Percentiles rank a stretch among this genome's conserved stretches.
Evolutionary conservation across 2,113 vertebrate genomes (phyloP).

Genomic region (Peromyscus leucopus): DNA sequence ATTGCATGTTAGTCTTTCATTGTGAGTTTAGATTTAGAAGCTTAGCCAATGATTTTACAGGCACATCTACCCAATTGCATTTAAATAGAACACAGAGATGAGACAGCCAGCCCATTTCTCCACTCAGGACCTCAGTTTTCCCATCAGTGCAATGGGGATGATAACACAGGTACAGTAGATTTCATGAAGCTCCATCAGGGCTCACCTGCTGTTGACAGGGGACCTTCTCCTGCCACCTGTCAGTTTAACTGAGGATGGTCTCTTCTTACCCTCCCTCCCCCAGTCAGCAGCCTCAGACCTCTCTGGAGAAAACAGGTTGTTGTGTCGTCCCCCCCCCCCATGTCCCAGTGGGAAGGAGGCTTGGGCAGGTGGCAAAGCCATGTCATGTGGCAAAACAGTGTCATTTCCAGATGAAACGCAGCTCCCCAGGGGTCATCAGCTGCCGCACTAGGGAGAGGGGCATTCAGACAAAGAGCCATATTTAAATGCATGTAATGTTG

Average conservation of each 20-base stretch:
- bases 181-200: not conserved
- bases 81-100: not conserved
- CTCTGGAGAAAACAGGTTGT: not conserved
- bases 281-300: fast-evolving
- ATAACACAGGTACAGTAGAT: fast-evolving
- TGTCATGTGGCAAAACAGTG: not conserved
- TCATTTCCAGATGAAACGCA: conserved; percentile 1
- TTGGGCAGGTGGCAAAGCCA: not conserved
- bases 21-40: not conserved
- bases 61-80: not conserved
- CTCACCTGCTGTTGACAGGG: fast-evolving
- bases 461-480: conserved; percentile 81
- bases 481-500: conserved; percentile 82
- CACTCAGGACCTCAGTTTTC: not conserved
- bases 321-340: fast-evolving
- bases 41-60: not conserved
- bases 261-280: not conserved
- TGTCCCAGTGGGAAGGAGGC: not conserved
- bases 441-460: conserved; percentile 1
- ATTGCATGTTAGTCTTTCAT: not conserved
- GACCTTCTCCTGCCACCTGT: not conserved
- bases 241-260: not conserved
- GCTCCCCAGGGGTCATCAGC: conserved; percentile 68
- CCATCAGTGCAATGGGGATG: not conserved
- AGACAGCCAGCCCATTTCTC: not conserved